Base-by-base conservation (phyloP, 2,888 invertebrate species). In the Hirtodrosophila trivittata region DNA sequence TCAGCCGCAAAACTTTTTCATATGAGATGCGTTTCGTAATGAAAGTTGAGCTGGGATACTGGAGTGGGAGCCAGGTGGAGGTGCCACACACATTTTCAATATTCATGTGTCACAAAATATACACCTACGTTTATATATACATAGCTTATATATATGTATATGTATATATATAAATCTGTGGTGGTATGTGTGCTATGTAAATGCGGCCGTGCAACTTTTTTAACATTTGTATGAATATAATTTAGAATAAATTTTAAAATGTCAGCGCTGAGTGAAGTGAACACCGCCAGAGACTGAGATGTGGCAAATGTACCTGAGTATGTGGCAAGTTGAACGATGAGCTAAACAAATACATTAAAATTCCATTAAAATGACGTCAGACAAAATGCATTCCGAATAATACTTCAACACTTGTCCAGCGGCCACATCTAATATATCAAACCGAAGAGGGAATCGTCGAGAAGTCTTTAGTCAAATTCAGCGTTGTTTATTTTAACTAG, bases 211-310 rank as follows among this genome's bases (percentile, higher is more conserved):
- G 65, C 52, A 74, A 76, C 57, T 70, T 81, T 86, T 87, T 68
- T 52, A 70, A 77, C 77, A 81, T 87, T 86, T 87, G 76, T 87
- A 86, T 84, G 84, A 86, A 87, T 86, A 86, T 84, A 84, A 87
- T 87, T 84, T 77, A 69, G 57, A 80, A 80, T 63, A 77, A 62
- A 81, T 81, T 72, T 26, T 28, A 38, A 56, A 54, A 56, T 43
- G 30, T 35, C 56, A 49, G 39, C 54, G 62, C 49, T 38, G 56
- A 30, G 42, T 42, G 43, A 63, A 66, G 54, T 32, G 30, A 47
- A 50, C 35, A 33, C 60, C 38, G 52, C 42, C 32, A 33, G 58
- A 30, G 21, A 18, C 9, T 18, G 26, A 28, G 28, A 21, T 47
- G 55, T 62, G 46, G 25, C 9, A 35, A 10, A 28, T 13, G 37